Evolutionary conservation across 2,797 vertebrate genomes (phyloP).

Genomic region (Toxotes lorentzi): DNA sequence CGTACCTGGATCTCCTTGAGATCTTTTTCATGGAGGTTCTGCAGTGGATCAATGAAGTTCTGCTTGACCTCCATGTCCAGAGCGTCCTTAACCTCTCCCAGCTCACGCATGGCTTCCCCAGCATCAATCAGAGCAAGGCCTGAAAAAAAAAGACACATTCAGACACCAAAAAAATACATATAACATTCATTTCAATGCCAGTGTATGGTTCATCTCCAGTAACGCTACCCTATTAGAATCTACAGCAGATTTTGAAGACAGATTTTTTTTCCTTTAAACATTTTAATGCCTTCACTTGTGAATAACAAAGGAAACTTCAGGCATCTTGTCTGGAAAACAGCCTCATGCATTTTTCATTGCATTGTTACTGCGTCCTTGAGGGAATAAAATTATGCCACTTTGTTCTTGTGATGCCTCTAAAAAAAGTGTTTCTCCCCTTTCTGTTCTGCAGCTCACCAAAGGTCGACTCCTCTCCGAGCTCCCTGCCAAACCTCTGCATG

Average conservation of each 20-base stretch:
- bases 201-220: neutral
- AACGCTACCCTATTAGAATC: neutral
- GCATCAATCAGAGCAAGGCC: conserved; percentile 92
- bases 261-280: conserved; percentile 29
- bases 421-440: conserved; percentile 14
- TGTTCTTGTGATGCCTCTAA: conserved; percentile 28
- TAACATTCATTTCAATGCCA: neutral
- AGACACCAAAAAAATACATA: neutral
- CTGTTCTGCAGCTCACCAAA: conserved; percentile 89
- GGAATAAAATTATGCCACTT: conserved; percentile 29
- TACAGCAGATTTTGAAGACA: conserved; percentile 13
- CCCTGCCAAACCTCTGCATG: conserved; percentile 95
- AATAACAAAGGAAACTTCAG: conserved; percentile 28
- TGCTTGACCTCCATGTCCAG: conserved; percentile 99
- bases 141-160: conserved; percentile 66
- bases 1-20: conserved; percentile 97
- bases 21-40: conserved; percentile 98
- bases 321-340: conserved; percentile 23
- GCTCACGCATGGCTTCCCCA: conserved; percentile 95
- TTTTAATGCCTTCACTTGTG: conserved; percentile 21
- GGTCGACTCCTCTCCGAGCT: conserved; percentile 96
- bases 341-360: conserved; percentile 52
- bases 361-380: conserved; percentile 17
- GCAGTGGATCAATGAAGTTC: conserved; percentile 97
- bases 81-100: conserved; percentile 97